Percentiles rank a stretch among this genome's conserved stretches.
These are phyloP conservation scores for Apodemia duryi DNA, from an alignment of 2,888 invertebrate species.

Conservation along the genomic window DNA sequence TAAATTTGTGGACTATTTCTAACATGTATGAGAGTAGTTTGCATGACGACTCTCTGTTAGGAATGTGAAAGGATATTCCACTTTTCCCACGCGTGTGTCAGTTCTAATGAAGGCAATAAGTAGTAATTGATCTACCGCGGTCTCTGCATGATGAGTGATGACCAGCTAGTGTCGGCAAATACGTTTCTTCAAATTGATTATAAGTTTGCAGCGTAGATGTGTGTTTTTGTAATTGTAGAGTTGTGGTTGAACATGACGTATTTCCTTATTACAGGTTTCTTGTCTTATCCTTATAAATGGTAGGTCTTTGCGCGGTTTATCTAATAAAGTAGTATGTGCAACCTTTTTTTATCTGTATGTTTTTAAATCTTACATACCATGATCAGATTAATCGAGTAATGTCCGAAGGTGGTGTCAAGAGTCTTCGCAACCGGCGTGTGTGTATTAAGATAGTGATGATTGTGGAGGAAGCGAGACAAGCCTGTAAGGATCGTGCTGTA, in stretches of 20 bases:
- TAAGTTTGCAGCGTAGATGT: not conserved
- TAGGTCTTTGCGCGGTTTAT: not conserved
- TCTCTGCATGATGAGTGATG: conserved; percentile 10
- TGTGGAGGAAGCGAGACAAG: too few species aligned
- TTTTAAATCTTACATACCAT: too few species aligned
- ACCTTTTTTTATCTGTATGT: not conserved
- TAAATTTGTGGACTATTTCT: not conserved
- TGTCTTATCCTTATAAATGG: not conserved
- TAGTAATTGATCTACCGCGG: conserved; percentile 35
- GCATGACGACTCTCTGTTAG: not conserved
- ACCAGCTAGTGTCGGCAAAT: conserved; percentile 21
- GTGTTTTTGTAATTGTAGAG: conserved; percentile 3
- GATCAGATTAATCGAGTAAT: too few species aligned
- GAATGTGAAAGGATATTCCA: conserved; percentile 29
- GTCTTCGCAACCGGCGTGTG: too few species aligned
- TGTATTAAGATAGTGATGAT: too few species aligned
- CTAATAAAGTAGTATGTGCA: not conserved
- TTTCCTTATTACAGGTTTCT: not conserved
- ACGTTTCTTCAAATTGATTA: conserved; percentile 23
- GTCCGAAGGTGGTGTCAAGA: too few species aligned
- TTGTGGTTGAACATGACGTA: not conserved
- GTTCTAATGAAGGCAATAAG: conserved; percentile 39
- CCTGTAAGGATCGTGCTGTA: too few species aligned
- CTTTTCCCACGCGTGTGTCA: conserved; percentile 36
- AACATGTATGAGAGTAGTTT: not conserved